Evolutionary conservation across 2,113 vertebrate genomes (phyloP), one percentile per base, ranked within the genome.

Genomic region (Aplodontia rufa): DNA sequence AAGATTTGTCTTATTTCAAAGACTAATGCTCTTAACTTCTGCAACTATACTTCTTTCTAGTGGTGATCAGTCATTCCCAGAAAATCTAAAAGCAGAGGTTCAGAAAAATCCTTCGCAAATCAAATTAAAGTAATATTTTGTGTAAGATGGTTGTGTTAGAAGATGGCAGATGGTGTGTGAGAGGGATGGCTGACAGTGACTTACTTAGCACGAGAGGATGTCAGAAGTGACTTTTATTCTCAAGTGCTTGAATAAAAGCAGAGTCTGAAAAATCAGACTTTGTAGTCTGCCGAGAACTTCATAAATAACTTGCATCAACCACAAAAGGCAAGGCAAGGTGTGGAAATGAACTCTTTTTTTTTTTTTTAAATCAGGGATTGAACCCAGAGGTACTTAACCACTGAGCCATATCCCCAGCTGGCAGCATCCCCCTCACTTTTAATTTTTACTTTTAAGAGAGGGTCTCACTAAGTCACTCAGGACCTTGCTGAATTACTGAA

Each of bases 111-210:
- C 16, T 72, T 42, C 58, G 35, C 66, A 66, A 87, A 60, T 14
- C 40, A 35, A 81, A 47, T 37, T 14, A 66, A 24, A 64, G 24
- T n/a, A 40, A 13, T 28, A 7, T 2, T 3, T n/a, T 40, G n/a
- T 20, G 0, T 13, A 8, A 49, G 40, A n/a, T 4, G 40, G 24
- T 37, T 42, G 12, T 68, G 26, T 75, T 11, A 51, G 82, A 49
- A 26, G 22, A 51, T 0, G 0, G 55, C 1, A 3, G 12, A 4
- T 12, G 7, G 64, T 32, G n/a, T 72, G 35, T 0, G 42, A 81
- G 11, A 42, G 10, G 53, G 5, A 3, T 62, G 35, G n/a, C 45
- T 28, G 16, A 35, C 9, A 20, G n/a, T 16, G 5, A 45, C n/a
- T 69, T 35, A 87, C 53, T 55, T 68, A n/a, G 88, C 30, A 11